Evolutionary conservation across 2,797 vertebrate species (phyloP), one percentile per base, ranked within the genome.

Genomic region (Semotilus atromaculatus): DNA sequence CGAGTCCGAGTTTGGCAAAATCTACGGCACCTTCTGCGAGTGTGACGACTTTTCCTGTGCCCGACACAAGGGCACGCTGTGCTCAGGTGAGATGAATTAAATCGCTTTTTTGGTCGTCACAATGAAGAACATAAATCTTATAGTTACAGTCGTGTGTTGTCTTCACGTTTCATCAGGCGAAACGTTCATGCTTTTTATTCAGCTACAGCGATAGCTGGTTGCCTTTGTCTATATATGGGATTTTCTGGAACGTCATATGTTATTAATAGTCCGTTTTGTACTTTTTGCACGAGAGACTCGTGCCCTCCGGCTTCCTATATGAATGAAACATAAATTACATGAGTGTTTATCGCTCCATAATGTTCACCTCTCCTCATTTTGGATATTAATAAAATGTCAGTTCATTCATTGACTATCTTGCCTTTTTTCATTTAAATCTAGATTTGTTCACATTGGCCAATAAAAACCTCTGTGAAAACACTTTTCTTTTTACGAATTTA

Each of bases 41-140:
- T 99, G 98, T 0, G 98, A 99, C 6, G 97, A 98, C 95, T 99
- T 99, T 94, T 98, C 98, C 89, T 99, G 98, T 0, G 96, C 98
- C 83, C 92, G 98, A n/a, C 98, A 97, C 93, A 98, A 97, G 90
- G 98, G 98, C 16, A 84, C 97, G 86, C 96, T 99, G 82, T 99
- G 98, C 94, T 99, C 98, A 95, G 98, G 98, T 97, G 93, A 91
- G 95, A 60, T 21, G 0, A 10, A 40, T 51, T 66, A 0, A 40
- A 26, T 18, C 6, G 21, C 13, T 51, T 16, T 29, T 45, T 64
- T 80, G 19, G 26, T n/a, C 48, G n/a, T 10, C 45, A 19, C 19
- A 5, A 1, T 43, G 8, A n/a, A n/a, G n/a, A n/a, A 19, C 51
- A 21, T 19, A 53, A 53, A 21, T 19, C 6, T 19, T 21, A 31